Evolutionary conservation across 2,888 invertebrate genomes (phyloP), one percentile per base, ranked within the genome.

Genomic region (Tetragnatha montana): DNA sequence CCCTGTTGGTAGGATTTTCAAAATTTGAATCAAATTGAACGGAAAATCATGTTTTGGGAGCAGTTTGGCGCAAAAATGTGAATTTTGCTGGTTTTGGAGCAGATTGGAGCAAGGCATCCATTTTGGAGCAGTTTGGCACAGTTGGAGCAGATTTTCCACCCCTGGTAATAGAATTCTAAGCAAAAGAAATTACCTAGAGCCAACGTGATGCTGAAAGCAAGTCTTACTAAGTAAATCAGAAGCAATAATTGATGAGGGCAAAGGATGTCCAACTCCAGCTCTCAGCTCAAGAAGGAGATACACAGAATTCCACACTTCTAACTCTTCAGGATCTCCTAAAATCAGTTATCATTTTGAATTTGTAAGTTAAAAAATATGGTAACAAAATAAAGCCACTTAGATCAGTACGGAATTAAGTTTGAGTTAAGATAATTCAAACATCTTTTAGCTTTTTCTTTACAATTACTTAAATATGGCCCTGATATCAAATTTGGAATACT

Each of bases 131-230:
- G n/a, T n/a, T n/a, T n/a, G n/a, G n/a, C n/a, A n/a, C n/a, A n/a
- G n/a, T n/a, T n/a, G n/a, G n/a, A n/a, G n/a, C n/a, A n/a, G n/a
- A n/a, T n/a, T n/a, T n/a, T n/a, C n/a, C n/a, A n/a, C n/a, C n/a
- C n/a, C n/a, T n/a, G n/a, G n/a, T n/a, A 0, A 6, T 35, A 21
- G 22, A 22, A 73, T 21, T 19, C 10, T 21, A 73, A 0, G 21
- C 6, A 49, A 47, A 7, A 75, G 47, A 75, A 49, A 22, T 51
- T 84, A 90, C 90, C 90, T 90, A 1, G 90, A 78, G n/a, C 21
- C 22, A n/a, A 84, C 74, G 68, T 84, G 73, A 22, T 84, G 87
- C 50, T 90, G 60, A 76, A 90, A 90, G 22, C 76, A 84, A 17
- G 75, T 81, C 80, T 87, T 87, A 8, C 17, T 80, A 21, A 90